Conservation (phyloP, 2,113 vertebrate genomes). For the Nothoprocta perdicaria region DNA sequence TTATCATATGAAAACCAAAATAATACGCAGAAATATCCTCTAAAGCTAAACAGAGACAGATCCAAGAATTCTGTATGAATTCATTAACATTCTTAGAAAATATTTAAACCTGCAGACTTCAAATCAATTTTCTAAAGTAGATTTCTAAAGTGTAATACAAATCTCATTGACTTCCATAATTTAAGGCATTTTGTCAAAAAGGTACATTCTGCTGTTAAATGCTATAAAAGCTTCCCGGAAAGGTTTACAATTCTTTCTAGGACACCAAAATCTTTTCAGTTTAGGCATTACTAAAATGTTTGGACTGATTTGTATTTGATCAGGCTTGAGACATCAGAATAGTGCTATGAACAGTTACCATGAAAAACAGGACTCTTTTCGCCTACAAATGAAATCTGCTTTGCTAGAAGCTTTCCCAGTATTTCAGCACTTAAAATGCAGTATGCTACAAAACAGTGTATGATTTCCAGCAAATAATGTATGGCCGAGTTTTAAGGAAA, state of each 20-base stretch:
- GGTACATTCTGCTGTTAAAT: conserved; percentile 37
- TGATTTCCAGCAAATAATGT: neutral
- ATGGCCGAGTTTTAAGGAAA: neutral
- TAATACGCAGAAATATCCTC: conserved; percentile 70
- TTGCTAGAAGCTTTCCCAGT: neutral
- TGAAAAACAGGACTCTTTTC: conserved; percentile 20
- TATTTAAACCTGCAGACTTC: conserved; percentile 60
- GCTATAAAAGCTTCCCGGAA: conserved; percentile 36
- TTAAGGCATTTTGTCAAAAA: conserved; percentile 53
- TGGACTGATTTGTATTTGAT: conserved; percentile 38
- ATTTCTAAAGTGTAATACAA: conserved; percentile 46
- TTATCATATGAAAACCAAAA: conserved; percentile 59
- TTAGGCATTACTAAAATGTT: neutral
- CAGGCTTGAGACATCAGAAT: conserved; percentile 5
- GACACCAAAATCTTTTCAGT: conserved; percentile 20
- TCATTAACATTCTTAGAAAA: conserved; percentile 63
- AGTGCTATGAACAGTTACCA: neutral
- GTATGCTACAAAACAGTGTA: neutral
- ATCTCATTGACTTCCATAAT: conserved; percentile 58
- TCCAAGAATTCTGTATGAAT: conserved; percentile 60
- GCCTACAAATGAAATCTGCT: conserved; percentile 30
- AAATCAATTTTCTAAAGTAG: conserved; percentile 64
- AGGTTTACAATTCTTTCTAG: conserved; percentile 57
- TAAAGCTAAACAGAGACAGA: conserved; percentile 56
- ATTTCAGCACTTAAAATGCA: conserved; percentile 8